A percentile compares a stretch with the other conserved stretches of the same genome.
These are phyloP conservation scores for Benitochromis conjunctus DNA, from an alignment of 2,113 vertebrate genomes.

Conservation along the genomic window DNA sequence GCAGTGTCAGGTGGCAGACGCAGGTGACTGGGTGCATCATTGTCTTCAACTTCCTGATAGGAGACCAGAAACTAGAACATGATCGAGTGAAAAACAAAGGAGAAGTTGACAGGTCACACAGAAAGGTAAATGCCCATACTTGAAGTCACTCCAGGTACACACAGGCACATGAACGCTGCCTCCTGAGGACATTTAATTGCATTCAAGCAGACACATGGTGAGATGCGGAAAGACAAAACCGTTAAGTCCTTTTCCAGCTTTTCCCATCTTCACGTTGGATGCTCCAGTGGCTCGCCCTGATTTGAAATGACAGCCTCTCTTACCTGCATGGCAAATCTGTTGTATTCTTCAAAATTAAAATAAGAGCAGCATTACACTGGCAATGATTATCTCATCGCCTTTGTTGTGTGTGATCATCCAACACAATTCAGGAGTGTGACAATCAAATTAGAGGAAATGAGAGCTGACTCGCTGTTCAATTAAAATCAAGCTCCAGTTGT, in stretches of 20 bases:
- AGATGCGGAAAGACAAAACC: constrained; percentile 48
- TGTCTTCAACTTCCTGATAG: not conserved
- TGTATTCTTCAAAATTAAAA: constrained; percentile 39
- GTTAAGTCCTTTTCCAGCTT: constrained; percentile 39
- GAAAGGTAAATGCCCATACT: constrained; percentile 24
- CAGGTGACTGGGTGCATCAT: not conserved
- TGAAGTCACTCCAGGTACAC: constrained; percentile 14
- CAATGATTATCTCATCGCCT: constrained; percentile 57
- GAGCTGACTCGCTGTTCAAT: constrained; percentile 63
- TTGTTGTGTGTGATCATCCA: constrained; percentile 63
- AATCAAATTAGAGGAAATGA: constrained; percentile 71
- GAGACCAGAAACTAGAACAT: not conserved
- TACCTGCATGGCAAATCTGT: constrained; percentile 31
- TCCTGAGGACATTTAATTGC: constrained; percentile 34
- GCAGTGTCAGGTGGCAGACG: not conserved
- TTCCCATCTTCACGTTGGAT: constrained; percentile 18
- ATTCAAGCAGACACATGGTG: constrained; percentile 15
- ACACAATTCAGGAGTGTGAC: constrained; percentile 63
- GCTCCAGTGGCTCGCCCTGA: constrained; percentile 37
- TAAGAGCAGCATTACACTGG: constrained; percentile 34
- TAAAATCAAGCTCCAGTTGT: constrained; percentile 63
- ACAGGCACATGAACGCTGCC: constrained; percentile 22
- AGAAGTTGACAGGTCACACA: not conserved
- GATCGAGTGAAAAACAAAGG: constrained; percentile 33
- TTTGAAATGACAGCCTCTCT: constrained; percentile 51